These are phyloP conservation scores for Euphydryas editha DNA, from an alignment of 2,888 invertebrate genomes.

Conservation along the genomic window DNA sequence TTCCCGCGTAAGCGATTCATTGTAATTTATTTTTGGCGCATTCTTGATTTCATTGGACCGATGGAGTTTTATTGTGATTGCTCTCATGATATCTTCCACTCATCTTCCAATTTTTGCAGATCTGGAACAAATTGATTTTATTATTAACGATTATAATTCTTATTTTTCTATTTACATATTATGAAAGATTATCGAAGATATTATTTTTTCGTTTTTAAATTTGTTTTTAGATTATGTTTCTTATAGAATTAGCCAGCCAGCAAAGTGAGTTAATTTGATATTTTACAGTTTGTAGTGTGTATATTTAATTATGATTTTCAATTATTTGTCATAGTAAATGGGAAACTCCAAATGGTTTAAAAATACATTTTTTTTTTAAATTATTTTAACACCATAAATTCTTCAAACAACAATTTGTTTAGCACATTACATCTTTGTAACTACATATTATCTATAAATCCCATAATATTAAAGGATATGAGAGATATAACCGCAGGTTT, in stretches of 20 bases:
- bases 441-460: too few relatives aligned
- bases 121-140: constrained; percentile 29
- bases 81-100: constrained; percentile 13
- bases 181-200: background rate
- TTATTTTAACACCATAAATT: too few relatives aligned
- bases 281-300: too few relatives aligned
- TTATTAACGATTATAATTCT: background rate
- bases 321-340: too few relatives aligned
- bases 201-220: background rate
- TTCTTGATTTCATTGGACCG: constrained; percentile 16
- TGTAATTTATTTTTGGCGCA: constrained; percentile 13
- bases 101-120: constrained; percentile 12
- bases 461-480: too few relatives aligned
- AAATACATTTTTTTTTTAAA: too few relatives aligned
- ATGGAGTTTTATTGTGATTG: background rate
- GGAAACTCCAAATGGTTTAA: too few relatives aligned
- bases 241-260: too few relatives aligned
- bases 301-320: too few relatives aligned
- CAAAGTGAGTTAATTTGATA: too few relatives aligned
- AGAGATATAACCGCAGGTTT: background rate
- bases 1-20: constrained; percentile 18
- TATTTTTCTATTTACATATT: background rate
- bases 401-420: too few relatives aligned
- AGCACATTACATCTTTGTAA: too few relatives aligned
- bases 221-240: background rate